Evolutionary conservation across 2,888 invertebrate species (phyloP), one percentile per base, ranked within the genome.

Genomic region (Hydroisotoma schaefferi): DNA sequence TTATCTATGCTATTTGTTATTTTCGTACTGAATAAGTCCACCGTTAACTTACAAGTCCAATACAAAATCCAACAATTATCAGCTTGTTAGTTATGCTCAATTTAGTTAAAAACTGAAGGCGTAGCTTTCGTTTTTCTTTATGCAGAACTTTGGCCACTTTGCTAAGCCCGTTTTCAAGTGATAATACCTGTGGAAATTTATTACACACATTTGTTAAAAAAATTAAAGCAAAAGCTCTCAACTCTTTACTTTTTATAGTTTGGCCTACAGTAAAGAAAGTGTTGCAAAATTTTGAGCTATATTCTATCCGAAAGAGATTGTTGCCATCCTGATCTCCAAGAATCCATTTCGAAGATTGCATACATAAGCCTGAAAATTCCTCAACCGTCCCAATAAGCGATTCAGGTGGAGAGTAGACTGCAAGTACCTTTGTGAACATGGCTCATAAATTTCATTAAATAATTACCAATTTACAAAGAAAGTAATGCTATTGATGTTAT

Each of bases 261-360:
- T 22, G 15, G 28, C 40, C 57, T 51, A 57, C 58, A 18, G 44
- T 33, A 56, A 57, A 60, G 15, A n/a, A 29, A 15, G 65, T 59
- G 10, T 52, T 55, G 43, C 65, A 63, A 4, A 59, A 8, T 22
- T 57, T 52, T 48, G 47, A 38, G 15, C 27, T 18, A 38, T 63
- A 65, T 8, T 65, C 56, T 46, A 70, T 53, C 43, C 40, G 22
- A 63, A 66, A 68, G 43, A 70, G 47, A 40, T 63, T 47, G 33
- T 68, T 55, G 40, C 67, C 67, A 59, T 67, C 65, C 48, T 63
- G 55, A 61, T 70, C 63, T 61, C 65, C 40, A 64, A 68, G 57
- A 28, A 55, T 54, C 59, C 67, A 61, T 44, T 59, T 49, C 55
- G 67, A 52, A 59, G 64, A 59, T 20, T 52, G 47, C 57, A 66